phyloP scores from a whole-genome alignment of 2,797 vertebrate species.

The Clarias fuscus region DNA sequence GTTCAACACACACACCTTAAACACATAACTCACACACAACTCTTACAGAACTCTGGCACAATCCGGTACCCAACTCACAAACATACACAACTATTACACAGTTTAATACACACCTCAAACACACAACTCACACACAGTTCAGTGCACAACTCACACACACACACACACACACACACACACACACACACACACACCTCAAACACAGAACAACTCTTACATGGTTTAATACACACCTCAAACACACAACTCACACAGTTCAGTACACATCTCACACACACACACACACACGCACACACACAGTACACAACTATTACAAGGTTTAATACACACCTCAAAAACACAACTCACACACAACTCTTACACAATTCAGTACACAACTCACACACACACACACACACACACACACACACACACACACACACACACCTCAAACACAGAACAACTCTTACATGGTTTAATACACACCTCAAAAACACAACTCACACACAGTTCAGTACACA shows the following conservation, averaged over 20 bases:
- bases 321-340: neutral
- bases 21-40: slow-evolving; percentile 10
- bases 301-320: neutral
- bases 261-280: neutral
- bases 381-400: neutral
- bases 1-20: neutral
- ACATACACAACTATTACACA: neutral
- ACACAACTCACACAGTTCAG: neutral
- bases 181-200: neutral
- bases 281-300: neutral
- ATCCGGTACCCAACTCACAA: neutral
- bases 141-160: neutral
- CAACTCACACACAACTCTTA: neutral
- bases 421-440: no score
- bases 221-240: neutral
- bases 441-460: no score
- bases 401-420: neutral
- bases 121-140: neutral
- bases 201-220: no score
- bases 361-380: neutral
- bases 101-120: neutral
- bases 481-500: neutral
- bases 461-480: neutral
- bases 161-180: neutral
- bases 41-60: neutral